Percentiles rank a stretch among this genome's conserved stretches.
These are phyloP conservation scores for Stomorhina lunata DNA, from an alignment of 2,888 invertebrate species.

Conservation along the genomic window DNA sequence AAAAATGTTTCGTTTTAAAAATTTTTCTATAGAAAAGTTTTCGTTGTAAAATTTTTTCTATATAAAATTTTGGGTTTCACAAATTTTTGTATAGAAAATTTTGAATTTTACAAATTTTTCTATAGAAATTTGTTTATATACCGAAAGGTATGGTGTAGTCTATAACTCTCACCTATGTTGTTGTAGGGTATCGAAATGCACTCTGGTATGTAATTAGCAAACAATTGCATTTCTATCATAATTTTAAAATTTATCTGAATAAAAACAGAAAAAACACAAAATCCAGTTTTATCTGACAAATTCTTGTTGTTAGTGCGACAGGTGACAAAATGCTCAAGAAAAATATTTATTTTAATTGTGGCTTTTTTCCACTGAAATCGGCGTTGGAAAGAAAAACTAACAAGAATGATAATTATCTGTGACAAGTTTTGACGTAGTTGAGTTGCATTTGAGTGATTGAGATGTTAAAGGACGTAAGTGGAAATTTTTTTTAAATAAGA, in stretches of 20 bases:
- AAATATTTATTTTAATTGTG: neutral
- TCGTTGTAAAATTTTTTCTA: too few species aligned
- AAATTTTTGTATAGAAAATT: too few species aligned
- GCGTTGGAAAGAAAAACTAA: conserved; percentile 10
- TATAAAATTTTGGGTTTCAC: too few species aligned
- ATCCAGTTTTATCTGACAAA: conserved; percentile 24
- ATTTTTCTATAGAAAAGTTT: too few species aligned
- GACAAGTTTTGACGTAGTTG: conserved; percentile 40
- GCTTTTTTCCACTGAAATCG: neutral
- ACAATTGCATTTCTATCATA: conserved; percentile 29
- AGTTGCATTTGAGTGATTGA: neutral
- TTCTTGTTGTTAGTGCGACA: neutral
- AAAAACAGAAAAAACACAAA: neutral
- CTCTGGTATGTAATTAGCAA: conserved; percentile 37
- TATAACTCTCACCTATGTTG: too few species aligned
- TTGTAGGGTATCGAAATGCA: too few species aligned
- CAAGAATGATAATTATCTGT: neutral
- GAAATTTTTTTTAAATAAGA: neutral
- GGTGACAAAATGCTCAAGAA: conserved; percentile 27
- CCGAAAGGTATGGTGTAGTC: too few species aligned
- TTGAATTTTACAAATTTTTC: too few species aligned
- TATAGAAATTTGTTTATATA: too few species aligned
- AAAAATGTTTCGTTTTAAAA: too few species aligned
- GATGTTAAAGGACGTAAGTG: neutral
- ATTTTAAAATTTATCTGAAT: conserved; percentile 18